Conservation (phyloP, 2,797 vertebrate species). For the Scleropages formosus region DNA sequence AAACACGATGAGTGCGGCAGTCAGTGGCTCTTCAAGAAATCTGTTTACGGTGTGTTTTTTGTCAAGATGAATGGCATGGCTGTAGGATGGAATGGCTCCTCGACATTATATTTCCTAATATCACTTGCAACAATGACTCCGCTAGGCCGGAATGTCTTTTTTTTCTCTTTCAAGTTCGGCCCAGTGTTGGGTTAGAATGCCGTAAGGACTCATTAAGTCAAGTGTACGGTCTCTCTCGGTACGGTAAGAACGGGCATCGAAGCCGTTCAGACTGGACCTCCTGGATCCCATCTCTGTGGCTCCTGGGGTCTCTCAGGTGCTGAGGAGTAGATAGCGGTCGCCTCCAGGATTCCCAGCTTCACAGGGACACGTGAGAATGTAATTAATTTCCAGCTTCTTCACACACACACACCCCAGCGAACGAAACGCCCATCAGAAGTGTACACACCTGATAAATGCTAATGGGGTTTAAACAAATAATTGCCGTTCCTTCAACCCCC, state of each 20-base stretch:
- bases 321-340: too few species aligned
- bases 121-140: too few species aligned
- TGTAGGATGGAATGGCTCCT: not conserved
- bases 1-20: too few species aligned
- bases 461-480: conserved; percentile 30
- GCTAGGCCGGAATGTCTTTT: not conserved
- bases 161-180: not conserved
- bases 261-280: too few species aligned
- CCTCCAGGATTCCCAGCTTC: too few species aligned
- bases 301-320: too few species aligned
- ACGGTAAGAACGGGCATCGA: not conserved
- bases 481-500: conserved; percentile 16
- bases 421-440: conserved; percentile 2
- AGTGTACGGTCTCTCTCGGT: not conserved
- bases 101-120: conserved; percentile 12
- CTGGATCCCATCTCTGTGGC: too few species aligned
- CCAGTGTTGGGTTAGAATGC: too few species aligned
- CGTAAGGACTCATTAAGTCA: not conserved
- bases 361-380: not conserved
- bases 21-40: not conserved
- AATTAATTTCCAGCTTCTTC: conserved; percentile 20
- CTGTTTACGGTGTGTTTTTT: conserved; percentile 10
- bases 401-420: conserved; percentile 4
- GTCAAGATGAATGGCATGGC: not conserved
- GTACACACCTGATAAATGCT: conserved; percentile 28